These are phyloP conservation scores for Aplochiton taeniatus DNA, from an alignment of 2,797 vertebrate genomes.

Conservation along the genomic window DNA sequence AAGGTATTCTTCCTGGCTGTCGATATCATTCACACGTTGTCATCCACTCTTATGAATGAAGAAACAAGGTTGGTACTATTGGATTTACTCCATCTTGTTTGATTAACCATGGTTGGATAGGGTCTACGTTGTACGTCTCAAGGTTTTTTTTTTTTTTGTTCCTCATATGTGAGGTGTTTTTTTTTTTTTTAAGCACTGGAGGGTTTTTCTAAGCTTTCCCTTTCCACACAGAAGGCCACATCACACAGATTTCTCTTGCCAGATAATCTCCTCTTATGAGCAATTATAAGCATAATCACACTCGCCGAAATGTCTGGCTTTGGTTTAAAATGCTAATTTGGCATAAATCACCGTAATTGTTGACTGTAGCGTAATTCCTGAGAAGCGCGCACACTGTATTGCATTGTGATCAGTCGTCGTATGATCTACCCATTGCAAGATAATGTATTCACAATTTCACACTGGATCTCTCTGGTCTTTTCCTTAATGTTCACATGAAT, in stretches of 20 bases:
- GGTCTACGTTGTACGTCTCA: too few relatives aligned
- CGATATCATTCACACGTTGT: too few relatives aligned
- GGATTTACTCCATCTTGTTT: too few relatives aligned
- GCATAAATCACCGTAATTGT: conserved; percentile 29
- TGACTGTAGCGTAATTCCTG: conserved; percentile 6
- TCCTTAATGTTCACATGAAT: neutral
- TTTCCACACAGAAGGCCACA: too few relatives aligned
- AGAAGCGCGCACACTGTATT: neutral
- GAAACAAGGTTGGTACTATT: too few relatives aligned
- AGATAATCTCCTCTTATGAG: conserved; percentile 16
- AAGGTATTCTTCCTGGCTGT: too few relatives aligned
- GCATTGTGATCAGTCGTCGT: neutral
- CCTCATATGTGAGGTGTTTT: too few relatives aligned
- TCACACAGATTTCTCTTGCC: conserved; percentile 1
- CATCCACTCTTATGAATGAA: too few relatives aligned
- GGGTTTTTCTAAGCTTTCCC: too few relatives aligned
- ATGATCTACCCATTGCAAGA: neutral
- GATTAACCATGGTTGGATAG: too few relatives aligned
- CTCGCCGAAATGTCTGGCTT: neutral
- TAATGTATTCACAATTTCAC: neutral
- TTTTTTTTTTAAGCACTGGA: too few relatives aligned
- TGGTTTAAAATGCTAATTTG: conserved; percentile 34
- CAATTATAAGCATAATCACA: conserved; percentile 36
- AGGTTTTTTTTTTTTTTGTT: too few relatives aligned
- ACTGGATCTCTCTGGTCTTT: neutral